phyloP scores from a whole-genome alignment of 2,888 invertebrate genomes.

The Thymelicus acteon region DNA sequence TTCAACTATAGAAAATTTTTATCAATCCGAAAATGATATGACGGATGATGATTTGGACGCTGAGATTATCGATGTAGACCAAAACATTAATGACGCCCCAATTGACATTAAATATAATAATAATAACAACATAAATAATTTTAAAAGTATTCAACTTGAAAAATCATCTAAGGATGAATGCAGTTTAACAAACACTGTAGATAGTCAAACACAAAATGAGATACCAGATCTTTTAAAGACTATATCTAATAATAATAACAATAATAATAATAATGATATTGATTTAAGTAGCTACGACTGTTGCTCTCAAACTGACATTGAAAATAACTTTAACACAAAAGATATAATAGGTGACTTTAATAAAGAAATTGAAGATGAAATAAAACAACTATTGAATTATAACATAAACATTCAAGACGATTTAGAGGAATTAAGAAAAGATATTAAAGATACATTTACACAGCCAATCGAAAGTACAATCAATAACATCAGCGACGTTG shows the following conservation, averaged over 20 bases:
- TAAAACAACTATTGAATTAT: constrained; percentile 78
- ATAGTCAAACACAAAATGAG: constrained; percentile 56
- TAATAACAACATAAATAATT: constrained; percentile 53
- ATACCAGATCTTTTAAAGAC: constrained; percentile 78
- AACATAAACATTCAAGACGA: constrained; percentile 79
- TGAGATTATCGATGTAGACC: constrained; percentile 54
- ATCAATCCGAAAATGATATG: constrained; percentile 82
- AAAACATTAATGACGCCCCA: constrained; percentile 53
- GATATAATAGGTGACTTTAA: constrained; percentile 85
- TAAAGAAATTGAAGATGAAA: constrained; percentile 85
- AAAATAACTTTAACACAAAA: constrained; percentile 76
- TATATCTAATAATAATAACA: constrained; percentile 71
- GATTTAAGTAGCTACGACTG: constrained; percentile 59
- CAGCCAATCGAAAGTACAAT: constrained; percentile 81
- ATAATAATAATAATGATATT: constrained; percentile 47
- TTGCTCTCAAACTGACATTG: constrained; percentile 73
- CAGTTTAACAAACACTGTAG: constrained; percentile 3
- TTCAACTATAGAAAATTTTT: constrained; percentile 75
- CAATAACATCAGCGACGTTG: constrained; percentile 81
- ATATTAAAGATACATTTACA: constrained; percentile 78
- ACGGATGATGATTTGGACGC: constrained; percentile 79
- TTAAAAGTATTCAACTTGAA: constrained; percentile 9
- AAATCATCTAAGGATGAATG: constrained; percentile 19
- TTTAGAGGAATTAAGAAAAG: constrained; percentile 76
- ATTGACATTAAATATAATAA: constrained; percentile 55